A percentile compares a stretch with the other conserved stretches of the same genome.
phyloP scores from a whole-genome alignment of 1,140 invertebrate species.

The Lepidurus arcticus region DNA sequence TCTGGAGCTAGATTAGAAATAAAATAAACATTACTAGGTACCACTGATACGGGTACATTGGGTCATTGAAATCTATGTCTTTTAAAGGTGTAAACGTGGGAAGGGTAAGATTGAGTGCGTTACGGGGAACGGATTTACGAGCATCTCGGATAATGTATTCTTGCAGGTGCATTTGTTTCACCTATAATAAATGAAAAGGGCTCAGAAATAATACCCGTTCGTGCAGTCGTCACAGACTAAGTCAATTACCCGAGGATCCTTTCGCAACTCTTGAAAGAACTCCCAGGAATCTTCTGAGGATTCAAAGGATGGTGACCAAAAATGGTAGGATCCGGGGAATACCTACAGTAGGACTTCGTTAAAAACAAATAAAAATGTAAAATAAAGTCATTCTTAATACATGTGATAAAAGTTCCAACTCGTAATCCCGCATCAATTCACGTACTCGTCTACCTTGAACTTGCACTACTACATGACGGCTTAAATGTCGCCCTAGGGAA shows the following conservation, averaged over 20 bases:
- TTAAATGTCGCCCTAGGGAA: neutral
- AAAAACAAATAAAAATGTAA: neutral
- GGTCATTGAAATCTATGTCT: slow-evolving; percentile 42
- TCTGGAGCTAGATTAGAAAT: slow-evolving; percentile 17
- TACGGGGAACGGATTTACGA: neutral
- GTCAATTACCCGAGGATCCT: slow-evolving; percentile 29
- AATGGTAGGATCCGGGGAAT: slow-evolving; percentile 31
- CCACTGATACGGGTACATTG: slow-evolving; percentile 46
- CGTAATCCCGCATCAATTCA: slow-evolving; percentile 25
- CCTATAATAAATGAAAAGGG: neutral
- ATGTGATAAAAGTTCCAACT: neutral
- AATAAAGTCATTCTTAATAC: neutral
- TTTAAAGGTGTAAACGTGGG: neutral
- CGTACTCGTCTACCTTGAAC: neutral
- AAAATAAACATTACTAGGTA: slow-evolving; percentile 43
- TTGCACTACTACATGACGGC: slow-evolving; percentile 12
- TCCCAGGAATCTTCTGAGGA: neutral
- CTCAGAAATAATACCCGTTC: too few relatives aligned
- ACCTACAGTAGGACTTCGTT: neutral
- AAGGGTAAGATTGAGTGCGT: neutral
- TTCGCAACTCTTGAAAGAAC: neutral
- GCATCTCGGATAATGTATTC: neutral
- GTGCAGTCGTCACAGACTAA: neutral
- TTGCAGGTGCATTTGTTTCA: neutral
- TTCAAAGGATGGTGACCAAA: slow-evolving; percentile 7